These are phyloP conservation scores for Pelochelys cantorii DNA, from an alignment of 2,797 vertebrate genomes.

Conservation along the genomic window DNA sequence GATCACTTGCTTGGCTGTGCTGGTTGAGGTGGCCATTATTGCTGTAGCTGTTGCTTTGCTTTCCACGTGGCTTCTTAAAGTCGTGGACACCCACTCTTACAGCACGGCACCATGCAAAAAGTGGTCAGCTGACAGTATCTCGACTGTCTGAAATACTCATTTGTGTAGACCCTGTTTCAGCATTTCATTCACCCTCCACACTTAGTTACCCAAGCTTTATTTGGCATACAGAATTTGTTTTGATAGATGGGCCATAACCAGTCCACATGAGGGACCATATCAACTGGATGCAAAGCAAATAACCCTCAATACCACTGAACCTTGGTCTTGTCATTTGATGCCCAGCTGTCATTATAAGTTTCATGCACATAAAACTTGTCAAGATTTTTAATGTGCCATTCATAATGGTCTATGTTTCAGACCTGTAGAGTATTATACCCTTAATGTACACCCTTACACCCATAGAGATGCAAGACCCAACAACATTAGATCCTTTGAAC, in stretches of 20 bases:
- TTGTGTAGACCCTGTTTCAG: neutral
- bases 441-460: too few relatives aligned
- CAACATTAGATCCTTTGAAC: neutral
- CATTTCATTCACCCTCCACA: neutral
- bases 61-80: neutral
- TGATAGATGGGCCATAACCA: neutral
- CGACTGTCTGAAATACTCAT: neutral
- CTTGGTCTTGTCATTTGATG: neutral
- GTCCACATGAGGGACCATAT: neutral
- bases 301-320: neutral
- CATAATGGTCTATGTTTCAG: neutral
- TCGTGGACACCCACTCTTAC: neutral
- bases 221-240: neutral
- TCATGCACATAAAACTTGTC: neutral
- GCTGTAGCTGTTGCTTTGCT: neutral
- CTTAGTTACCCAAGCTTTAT: neutral
- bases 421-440: neutral
- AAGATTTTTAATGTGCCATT: neutral
- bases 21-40: neutral
- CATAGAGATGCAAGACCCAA: too few relatives aligned
- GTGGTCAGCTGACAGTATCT: neutral
- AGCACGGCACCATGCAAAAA: neutral
- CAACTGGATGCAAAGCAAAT: neutral
- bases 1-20: neutral
- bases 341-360: neutral